Base-by-base conservation (phyloP, 2,113 vertebrate genomes). In the Rhadina sibilatrix region DNA sequence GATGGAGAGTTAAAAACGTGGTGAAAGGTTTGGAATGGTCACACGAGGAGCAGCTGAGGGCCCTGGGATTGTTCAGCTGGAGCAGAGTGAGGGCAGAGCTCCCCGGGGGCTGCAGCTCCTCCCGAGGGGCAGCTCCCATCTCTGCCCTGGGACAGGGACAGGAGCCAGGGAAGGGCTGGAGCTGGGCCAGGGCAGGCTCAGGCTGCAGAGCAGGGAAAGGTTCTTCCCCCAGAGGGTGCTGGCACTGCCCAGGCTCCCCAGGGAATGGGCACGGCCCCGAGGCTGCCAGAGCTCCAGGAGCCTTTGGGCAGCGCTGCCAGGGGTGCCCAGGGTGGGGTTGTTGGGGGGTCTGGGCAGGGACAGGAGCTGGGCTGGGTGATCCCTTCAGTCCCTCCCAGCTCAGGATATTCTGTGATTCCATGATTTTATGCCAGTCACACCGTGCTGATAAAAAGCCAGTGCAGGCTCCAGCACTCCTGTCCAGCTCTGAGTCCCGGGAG, bases 331-430 rank as follows among this genome's bases (percentile, higher is more conserved):
- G 47, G 2, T 14, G 74, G 63, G 33, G 0, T 1, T 87, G 52
- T 2, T 46, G 47, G 63, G 38, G 61, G 2, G 25, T 12, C 74
- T 78, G 74, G 1, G 2, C 54, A 37, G 63, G 71, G 11, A 0
- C 6, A 2, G 22, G 35, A 1, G 15, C 1, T 27, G 53, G 1
- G 0, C 4, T 75, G 23, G 37, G 1, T 44, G 47, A 16, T 30
- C 49, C 40, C 2, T 18, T 2, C 7, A n/a, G 11, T 21, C 6
- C 30, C 7, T 28, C 6, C 9, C 42, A 15, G 6, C 35, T 57
- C 66, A 19, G 42, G 25, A 4, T 0, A 6, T 20, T 65, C 42
- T 4, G 22, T 57, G 44, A 33, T 13, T 50, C 68, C 52, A 13
- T 9, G 52, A 37, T 28, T 49, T 72, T 65, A 30, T 56, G 15